Evolutionary conservation across 2,888 invertebrate species (phyloP).

Genomic region (Dryococelus australis): DNA sequence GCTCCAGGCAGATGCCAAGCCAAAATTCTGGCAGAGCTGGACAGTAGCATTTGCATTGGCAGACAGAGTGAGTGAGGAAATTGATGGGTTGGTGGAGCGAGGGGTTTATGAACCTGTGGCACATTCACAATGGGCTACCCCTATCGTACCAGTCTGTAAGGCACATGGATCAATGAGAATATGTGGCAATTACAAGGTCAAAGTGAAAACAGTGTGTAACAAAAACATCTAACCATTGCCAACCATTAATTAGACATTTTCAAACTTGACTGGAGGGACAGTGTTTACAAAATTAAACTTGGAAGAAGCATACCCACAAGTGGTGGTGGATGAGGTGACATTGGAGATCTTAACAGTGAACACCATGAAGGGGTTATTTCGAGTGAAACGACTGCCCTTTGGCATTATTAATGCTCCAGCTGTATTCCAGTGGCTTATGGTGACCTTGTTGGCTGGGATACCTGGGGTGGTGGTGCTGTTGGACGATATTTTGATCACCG

Average conservation of each 20-base stretch:
- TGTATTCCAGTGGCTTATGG: too few relatives aligned
- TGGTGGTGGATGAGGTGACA: background rate
- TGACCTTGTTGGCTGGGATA: too few relatives aligned
- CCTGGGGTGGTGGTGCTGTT: too few relatives aligned
- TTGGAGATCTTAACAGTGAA: background rate
- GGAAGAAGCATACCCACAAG: background rate
- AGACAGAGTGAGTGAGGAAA: background rate
- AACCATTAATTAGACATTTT: background rate
- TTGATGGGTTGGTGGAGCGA: background rate
- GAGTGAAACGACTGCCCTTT: too few relatives aligned
- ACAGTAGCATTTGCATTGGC: background rate
- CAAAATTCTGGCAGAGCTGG: background rate
- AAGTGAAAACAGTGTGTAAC: background rate
- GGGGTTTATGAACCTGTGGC: background rate
- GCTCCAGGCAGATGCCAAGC: background rate
- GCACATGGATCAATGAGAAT: background rate
- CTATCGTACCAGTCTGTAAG: background rate
- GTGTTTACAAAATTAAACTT: background rate
- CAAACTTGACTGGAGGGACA: background rate
- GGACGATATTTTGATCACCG: too few relatives aligned
- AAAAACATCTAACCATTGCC: background rate
- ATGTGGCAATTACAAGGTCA: background rate
- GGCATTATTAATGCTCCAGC: too few relatives aligned
- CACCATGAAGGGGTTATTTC: background rate
- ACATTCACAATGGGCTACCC: background rate